Base-by-base conservation (phyloP, 2,888 invertebrate species). In the Dendrolimus houi region DNA sequence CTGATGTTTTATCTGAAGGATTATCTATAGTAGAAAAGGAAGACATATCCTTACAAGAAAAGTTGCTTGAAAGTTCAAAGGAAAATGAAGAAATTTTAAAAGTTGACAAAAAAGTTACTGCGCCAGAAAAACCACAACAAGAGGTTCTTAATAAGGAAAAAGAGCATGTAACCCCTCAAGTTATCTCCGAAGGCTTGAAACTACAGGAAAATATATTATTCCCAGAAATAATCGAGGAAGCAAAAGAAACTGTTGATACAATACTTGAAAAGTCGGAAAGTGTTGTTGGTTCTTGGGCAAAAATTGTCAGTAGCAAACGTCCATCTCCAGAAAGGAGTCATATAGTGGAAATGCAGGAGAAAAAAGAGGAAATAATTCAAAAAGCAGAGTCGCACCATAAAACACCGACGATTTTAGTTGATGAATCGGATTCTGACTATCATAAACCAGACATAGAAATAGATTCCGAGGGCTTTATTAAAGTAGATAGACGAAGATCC, bases 1-100 rank as follows among this genome's bases (percentile, higher is more conserved):
- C 95, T 17, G 93, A 94, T 79, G 92, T 95, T 52, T 85, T 95
- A 8, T 92, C 93, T 14, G 90, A 91, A 68, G 81, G 86, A 1
- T 67, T 86, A 53, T 56, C 65, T n/a, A 60, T 64, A 7, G 55
- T 58, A 55, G 67, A 67, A 56, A 53, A 47, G 9, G 52, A 52
- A n/a, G 64, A 63, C 57, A 53, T 54, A 47, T 13, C 29, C 42
- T 10, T 7, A 54, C 40, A n/a, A 9, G 47, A 13, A 73, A 71
- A 67, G 60, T 73, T 29, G 52, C 63, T 57, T 54, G 68, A 70
- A 58, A 61, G 58, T 55, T 57, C 62, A 47, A 60, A 65, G 54
- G 54, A 64, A 59, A 54, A 59, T 13, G 10, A 56, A 54, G 67
- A 65, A 54, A 67, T 66, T 41, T 59, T 64, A 56, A 59, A 66